Conservation (phyloP, 2,113 vertebrate species). For the Pandion haliaetus region DNA sequence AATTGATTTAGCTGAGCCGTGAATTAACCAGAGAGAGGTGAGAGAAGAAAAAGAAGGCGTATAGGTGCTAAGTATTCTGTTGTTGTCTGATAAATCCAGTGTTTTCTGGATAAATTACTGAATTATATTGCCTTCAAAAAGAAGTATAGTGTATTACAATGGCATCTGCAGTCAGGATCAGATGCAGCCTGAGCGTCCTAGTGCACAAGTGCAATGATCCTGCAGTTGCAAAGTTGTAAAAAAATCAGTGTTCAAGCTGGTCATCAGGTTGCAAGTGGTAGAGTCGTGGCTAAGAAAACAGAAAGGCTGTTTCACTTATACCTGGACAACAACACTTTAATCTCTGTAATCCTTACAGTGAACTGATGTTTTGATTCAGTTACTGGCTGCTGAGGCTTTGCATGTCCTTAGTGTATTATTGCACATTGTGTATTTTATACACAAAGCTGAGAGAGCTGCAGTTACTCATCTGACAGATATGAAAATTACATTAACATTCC, state of each 20-base stretch:
- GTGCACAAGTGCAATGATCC: not conserved
- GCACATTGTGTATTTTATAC: not conserved
- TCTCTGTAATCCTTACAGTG: not conserved
- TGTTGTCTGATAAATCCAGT: not conserved
- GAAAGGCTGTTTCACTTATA: not conserved
- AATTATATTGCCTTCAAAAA: not conserved
- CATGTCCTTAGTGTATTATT: not conserved
- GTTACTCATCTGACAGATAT: not conserved
- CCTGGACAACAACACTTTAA: not conserved
- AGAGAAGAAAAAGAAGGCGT: not conserved
- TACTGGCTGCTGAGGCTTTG: not conserved
- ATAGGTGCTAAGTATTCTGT: not conserved
- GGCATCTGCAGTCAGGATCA: not conserved
- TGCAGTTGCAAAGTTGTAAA: not conserved
- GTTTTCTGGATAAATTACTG: not conserved
- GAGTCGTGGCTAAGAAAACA: not conserved
- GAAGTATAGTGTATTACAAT: not conserved
- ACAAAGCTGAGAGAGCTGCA: not conserved
- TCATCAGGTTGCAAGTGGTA: not conserved
- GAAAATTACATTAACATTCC: not conserved
- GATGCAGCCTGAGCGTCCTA: not conserved
- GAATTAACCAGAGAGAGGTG: not conserved
- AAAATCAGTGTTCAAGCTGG: not conserved
- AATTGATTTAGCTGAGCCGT: not conserved
- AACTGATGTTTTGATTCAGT: not conserved